Base-by-base conservation (phyloP, 2,888 invertebrate genomes). In the Thymelicus acteon region DNA sequence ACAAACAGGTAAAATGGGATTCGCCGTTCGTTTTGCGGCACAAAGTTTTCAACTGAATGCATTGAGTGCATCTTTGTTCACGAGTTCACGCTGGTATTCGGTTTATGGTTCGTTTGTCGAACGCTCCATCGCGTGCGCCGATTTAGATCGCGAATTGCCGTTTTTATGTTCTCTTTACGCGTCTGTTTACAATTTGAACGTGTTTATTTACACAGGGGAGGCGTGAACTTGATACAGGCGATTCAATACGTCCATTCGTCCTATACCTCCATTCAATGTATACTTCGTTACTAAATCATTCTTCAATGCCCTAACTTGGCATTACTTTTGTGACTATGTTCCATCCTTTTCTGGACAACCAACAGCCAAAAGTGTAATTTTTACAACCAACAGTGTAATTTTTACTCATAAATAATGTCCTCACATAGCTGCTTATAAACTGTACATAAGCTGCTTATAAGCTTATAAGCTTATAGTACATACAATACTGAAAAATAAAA, bases 171-270 rank as follows among this genome's bases (percentile, higher is more conserved):
- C 85, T 81, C 83, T 86, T 86, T 84, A 85, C 85, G 87, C 80
- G 80, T 78, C 78, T 92, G 93, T 93, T 92, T 92, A 92, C 90
- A 88, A 84, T 80, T 79, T 81, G 77, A 80, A 77, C 86, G 87
- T 93, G 93, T 93, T 93, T 93, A 92, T 93, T 92, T 93, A 92
- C 91, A 80, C 85, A 76, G 77, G 78, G 48, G 49, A 77, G 79
- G 82, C 83, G 85, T 86, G 84, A 79, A 80, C 82, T 80, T 79
- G 77, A 79, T 77, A 80, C 72, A 61, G 54, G 39, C 61, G 71
- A 60, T 60, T 6, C 52, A 15, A 49, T 24, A 48, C 44, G 54
- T 66, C 31, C 54, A 54, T n/a, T n/a, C n/a, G n/a, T n/a, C n/a
- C n/a, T n/a, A 49, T 24, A 48, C 44, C 47, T 66, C 31, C 54